Evolutionary conservation across 2,888 invertebrate species (phyloP), one percentile per base, ranked within the genome.

Genomic region (Platycheirus albimanus): DNA sequence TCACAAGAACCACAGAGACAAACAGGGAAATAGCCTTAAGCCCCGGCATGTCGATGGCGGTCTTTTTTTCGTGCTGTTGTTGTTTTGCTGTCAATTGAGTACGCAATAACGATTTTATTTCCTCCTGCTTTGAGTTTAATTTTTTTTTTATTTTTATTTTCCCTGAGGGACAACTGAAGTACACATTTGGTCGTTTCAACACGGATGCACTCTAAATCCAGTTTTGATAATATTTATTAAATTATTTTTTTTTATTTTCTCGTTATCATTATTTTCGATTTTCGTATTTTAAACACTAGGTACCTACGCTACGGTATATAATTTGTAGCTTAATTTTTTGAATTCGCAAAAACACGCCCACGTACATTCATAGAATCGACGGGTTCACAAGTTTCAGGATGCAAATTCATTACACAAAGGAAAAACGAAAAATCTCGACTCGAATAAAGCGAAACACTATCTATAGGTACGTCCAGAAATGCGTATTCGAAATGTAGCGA

Each of bases 341-440:
- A 38, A 66, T 52, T 67, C 24, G 15, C 30, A 83, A 43, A 47
- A 19, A 54, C 67, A 49, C 69, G 72, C 83, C 69, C 63, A 74
- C 72, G 43, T 54, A 45, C 28, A n/a, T n/a, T n/a, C n/a, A n/a
- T n/a, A 69, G 51, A 54, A 74, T 58, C 64, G 28, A 54, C 56
- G 54, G 45, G 67, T 67, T 41, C 52, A 38, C 61, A 70, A 61
- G 52, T 43, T 66, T 38, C 71, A 63, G 72, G 63, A 64, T 69
- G 67, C 69, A 69, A 81, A 78, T 66, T 56, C 83, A 78, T 83
- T 74, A 69, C 69, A 78, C 72, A 69, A 56, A 61, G 61, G 41
- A 71, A 45, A 45, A 54, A 19, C 17, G 38, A 63, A 13, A n/a
- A n/a, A n/a, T n/a, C 8, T 38, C 38, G 3, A 24, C 24, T 6